A percentile compares a stretch with the other conserved stretches of the same genome.
Conservation (phyloP, 2,797 vertebrate species). For the Hirundo rustica region DNA sequence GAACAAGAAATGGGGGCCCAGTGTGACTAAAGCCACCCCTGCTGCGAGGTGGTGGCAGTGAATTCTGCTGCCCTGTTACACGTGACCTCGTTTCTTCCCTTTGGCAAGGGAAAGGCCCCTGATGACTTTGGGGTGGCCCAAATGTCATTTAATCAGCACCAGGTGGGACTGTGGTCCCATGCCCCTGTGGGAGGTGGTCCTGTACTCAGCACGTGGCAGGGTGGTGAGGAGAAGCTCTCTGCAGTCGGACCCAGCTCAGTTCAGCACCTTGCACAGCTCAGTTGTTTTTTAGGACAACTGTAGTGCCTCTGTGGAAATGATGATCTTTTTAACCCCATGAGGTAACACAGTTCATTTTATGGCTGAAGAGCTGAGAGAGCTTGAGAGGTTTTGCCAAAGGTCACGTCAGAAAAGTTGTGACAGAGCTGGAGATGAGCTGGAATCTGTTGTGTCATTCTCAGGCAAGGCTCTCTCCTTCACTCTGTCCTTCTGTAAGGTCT, state of each 20-base stretch:
- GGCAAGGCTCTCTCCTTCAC: neutral
- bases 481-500: neutral
- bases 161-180: neutral
- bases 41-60: neutral
- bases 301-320: neutral
- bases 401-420: neutral
- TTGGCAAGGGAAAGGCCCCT: neutral
- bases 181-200: neutral
- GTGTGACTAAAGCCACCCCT: neutral
- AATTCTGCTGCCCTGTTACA: neutral
- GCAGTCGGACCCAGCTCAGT: neutral
- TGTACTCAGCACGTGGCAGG: neutral
- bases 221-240: neutral
- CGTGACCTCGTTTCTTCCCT: slow-evolving; percentile 7
- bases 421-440: neutral
- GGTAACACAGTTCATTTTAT: neutral
- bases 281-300: neutral
- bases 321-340: neutral
- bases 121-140: neutral
- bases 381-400: neutral
- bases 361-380: neutral
- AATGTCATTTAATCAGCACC: neutral
- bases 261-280: neutral
- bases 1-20: neutral
- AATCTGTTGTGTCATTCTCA: neutral